phyloP scores from a whole-genome alignment of 1,140 invertebrate genomes.

The Drosophila novamexicana region DNA sequence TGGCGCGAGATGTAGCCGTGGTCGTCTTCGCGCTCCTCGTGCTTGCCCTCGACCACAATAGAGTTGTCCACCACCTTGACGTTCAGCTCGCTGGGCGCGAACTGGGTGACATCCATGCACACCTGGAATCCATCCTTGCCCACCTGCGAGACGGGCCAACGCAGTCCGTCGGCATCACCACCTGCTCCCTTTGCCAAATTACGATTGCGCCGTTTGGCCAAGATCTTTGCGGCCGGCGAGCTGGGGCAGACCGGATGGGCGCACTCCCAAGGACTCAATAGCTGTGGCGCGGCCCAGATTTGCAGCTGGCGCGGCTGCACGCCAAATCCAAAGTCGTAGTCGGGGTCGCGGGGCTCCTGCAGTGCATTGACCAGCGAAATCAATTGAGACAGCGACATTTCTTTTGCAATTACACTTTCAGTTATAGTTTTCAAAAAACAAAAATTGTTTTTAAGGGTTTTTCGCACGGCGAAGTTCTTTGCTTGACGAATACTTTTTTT shows the following conservation, averaged over 20 bases:
- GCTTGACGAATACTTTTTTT: not conserved
- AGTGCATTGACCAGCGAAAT: conserved; percentile 61
- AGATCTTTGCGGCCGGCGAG: conserved; percentile 31
- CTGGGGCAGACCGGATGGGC: conserved; percentile 30
- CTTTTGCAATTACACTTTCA: conserved; percentile 1
- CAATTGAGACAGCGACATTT: conserved; percentile 67
- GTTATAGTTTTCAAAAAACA: not conserved
- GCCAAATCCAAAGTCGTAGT: conserved; percentile 64
- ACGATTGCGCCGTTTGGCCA: conserved; percentile 30
- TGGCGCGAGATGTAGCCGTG: conserved; percentile 86
- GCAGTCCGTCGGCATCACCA: not conserved
- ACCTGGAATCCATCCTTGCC: conserved; percentile 82
- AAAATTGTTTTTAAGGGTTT: not conserved
- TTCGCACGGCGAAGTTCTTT: conserved; percentile 6
- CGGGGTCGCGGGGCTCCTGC: conserved; percentile 49
- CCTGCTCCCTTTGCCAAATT: conserved; percentile 1
- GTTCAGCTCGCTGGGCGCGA: conserved; percentile 90
- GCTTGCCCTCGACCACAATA: conserved; percentile 88
- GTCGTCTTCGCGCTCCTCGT: conserved; percentile 88
- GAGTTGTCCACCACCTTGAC: conserved; percentile 90
- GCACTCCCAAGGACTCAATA: conserved; percentile 56
- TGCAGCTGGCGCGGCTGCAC: conserved; percentile 53
- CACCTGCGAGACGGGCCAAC: conserved; percentile 12
- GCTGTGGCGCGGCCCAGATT: conserved; percentile 9
- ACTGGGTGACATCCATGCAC: conserved; percentile 89